Conservation (phyloP, 2,888 invertebrate species). For the Tribolium freemani region DNA sequence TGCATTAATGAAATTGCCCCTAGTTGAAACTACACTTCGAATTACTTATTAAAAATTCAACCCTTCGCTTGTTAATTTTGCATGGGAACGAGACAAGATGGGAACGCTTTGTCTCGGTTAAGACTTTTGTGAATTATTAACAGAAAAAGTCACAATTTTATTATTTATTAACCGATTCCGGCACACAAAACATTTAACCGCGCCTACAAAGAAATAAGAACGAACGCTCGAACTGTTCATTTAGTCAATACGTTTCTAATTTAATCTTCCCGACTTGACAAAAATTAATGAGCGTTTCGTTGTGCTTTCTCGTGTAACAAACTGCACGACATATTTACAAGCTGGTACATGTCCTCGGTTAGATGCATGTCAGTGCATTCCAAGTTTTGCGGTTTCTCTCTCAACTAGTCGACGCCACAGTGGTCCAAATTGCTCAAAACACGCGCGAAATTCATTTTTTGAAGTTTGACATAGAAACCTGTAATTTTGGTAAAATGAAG, state of each 20-base stretch:
- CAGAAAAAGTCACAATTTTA: background rate
- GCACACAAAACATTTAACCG: background rate
- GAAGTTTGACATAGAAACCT: too few relatives aligned
- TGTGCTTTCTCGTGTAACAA: background rate
- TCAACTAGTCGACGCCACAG: background rate
- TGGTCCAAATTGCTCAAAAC: too few relatives aligned
- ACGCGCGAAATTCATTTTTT: too few relatives aligned
- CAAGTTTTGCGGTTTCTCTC: background rate
- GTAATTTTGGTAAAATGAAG: too few relatives aligned
- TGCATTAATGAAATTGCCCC: conserved; percentile 41
- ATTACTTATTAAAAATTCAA: conserved; percentile 42
- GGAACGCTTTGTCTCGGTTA: conserved; percentile 32
- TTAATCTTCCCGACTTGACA: background rate
- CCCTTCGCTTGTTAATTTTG: conserved; percentile 31
- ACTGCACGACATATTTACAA: background rate
- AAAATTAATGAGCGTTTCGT: background rate
- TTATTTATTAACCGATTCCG: background rate
- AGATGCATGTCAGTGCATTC: background rate
- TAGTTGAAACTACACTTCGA: conserved; percentile 27
- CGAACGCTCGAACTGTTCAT: too few relatives aligned
- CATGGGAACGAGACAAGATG: conserved; percentile 32
- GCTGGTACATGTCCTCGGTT: background rate
- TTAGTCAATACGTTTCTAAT: too few relatives aligned
- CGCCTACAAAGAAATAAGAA: too few relatives aligned
- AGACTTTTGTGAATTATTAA: background rate